phyloP scores from a whole-genome alignment of 2,113 vertebrate genomes.

The Menidia beryllina region DNA sequence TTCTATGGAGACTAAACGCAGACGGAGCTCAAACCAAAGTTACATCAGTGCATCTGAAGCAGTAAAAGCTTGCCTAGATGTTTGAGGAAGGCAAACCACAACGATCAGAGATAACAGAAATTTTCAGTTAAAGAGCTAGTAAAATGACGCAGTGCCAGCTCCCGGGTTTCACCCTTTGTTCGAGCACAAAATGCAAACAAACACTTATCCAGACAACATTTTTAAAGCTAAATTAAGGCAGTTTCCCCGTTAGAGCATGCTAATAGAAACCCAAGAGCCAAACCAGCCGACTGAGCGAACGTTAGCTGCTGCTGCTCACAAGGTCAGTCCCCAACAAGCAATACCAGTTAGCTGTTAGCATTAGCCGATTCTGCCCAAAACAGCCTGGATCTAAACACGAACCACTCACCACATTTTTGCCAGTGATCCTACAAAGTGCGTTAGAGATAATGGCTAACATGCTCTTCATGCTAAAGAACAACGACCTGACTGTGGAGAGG shows the following conservation, averaged over 20 bases:
- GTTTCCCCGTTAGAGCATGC: background rate
- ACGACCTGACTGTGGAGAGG: background rate
- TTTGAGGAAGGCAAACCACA: conserved; percentile 3
- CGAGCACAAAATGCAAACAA: background rate
- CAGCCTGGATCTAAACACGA: background rate
- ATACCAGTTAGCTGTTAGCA: conserved; percentile 36
- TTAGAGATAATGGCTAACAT: conserved; percentile 89
- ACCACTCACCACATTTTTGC: conserved; percentile 76
- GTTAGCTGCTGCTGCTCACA: conserved; percentile 31
- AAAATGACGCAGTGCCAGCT: background rate
- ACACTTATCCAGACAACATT: accelerated
- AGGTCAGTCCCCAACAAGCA: conserved; percentile 56
- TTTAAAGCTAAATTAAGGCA: accelerated
- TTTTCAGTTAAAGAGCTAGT: background rate
- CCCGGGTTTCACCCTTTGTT: accelerated
- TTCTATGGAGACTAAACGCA: background rate
- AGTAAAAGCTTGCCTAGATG: background rate
- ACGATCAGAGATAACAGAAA: background rate
- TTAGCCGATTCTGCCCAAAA: background rate
- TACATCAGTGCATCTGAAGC: background rate
- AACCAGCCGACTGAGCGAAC: conserved; percentile 6
- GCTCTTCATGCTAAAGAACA: conserved; percentile 82
- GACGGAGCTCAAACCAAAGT: background rate
- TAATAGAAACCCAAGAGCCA: background rate
- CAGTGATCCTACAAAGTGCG: conserved; percentile 82